Conservation (phyloP, 1,140 invertebrate species). For the Drosophila kohkoa region DNA sequence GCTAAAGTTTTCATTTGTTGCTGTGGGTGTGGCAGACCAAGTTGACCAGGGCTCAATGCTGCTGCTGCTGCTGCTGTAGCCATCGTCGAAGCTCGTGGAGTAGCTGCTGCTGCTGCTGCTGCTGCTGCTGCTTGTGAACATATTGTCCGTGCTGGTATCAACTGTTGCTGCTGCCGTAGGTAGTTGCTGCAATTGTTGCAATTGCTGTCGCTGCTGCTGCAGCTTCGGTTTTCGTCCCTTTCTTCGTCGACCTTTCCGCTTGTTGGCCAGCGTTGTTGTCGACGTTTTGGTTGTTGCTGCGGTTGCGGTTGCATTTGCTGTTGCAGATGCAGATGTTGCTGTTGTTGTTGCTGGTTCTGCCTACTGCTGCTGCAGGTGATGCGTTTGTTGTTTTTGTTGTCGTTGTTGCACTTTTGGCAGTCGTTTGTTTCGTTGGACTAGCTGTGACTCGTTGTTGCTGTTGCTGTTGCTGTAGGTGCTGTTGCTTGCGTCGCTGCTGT, state of each 20-base stretch:
- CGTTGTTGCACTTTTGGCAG: constrained; percentile 59
- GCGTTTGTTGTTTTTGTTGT: constrained; percentile 27
- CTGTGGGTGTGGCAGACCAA: constrained; percentile 55
- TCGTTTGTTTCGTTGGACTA: constrained; percentile 75
- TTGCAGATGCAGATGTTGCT: constrained; percentile 42
- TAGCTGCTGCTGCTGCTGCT: constrained; percentile 36
- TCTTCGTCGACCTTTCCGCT: constrained; percentile 77
- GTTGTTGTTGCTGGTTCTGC: constrained; percentile 26
- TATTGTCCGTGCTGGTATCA: constrained; percentile 19
- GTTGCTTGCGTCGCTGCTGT: constrained; percentile 72
- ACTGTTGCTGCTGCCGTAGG: constrained; percentile 31
- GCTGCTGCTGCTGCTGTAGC: constrained; percentile 52
- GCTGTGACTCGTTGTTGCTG: constrained; percentile 68
- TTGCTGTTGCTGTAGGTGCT: constrained; percentile 59
- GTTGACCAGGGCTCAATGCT: constrained; percentile 65
- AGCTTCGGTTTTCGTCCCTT: constrained; percentile 56
- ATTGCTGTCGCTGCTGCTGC: constrained; percentile 38
- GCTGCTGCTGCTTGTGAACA: constrained; percentile 25
- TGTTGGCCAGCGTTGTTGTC: constrained; percentile 60
- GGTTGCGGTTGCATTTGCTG: too few relatives aligned
- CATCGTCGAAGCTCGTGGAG: constrained; percentile 40
- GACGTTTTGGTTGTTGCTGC: constrained; percentile 54
- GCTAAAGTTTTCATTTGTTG: constrained; percentile 63
- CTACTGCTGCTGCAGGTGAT: constrained; percentile 30
- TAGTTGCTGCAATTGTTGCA: constrained; percentile 35